Percentiles rank a stretch among this genome's conserved stretches.
Evolutionary conservation across 2,888 invertebrate species (phyloP).

Genomic region (Acanthosepion pharaonis): DNA sequence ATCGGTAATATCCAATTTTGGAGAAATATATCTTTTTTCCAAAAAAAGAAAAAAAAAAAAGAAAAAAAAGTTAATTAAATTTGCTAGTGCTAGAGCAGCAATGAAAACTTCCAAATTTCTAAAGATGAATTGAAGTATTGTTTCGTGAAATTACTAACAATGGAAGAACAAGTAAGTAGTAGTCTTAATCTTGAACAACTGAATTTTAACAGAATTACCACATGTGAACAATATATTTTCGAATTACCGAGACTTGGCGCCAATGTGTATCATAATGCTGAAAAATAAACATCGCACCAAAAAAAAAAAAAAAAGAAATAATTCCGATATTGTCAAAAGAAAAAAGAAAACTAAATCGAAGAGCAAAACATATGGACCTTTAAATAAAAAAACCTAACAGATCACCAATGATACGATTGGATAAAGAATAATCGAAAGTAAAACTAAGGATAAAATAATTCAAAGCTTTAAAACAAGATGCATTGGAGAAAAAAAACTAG

Average conservation of each 20-base stretch:
- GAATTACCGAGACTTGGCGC: not conserved
- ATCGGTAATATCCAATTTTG: too few species aligned
- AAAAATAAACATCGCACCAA: not conserved
- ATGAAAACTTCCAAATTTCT: not conserved
- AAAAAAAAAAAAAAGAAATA: not conserved
- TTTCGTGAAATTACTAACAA: not conserved
- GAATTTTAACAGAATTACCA: not conserved
- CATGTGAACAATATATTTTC: not conserved
- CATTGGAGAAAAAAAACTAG: not conserved
- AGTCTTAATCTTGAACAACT: not conserved
- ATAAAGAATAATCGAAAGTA: not conserved
- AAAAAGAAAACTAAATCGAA: not conserved
- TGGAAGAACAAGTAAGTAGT: not conserved
- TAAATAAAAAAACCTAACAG: not conserved
- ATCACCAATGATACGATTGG: not conserved
- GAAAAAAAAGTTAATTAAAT: not conserved
- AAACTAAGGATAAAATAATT: not conserved
- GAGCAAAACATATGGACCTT: not conserved
- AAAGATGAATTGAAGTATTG: not conserved
- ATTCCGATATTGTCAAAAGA: not conserved
- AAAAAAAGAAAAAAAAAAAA: not conserved
- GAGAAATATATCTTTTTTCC: not conserved
- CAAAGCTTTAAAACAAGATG: not conserved
- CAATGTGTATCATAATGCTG: not conserved
- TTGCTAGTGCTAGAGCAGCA: not conserved